Conservation (phyloP, 1,140 invertebrate genomes). For the Helicoverpa zea region DNA sequence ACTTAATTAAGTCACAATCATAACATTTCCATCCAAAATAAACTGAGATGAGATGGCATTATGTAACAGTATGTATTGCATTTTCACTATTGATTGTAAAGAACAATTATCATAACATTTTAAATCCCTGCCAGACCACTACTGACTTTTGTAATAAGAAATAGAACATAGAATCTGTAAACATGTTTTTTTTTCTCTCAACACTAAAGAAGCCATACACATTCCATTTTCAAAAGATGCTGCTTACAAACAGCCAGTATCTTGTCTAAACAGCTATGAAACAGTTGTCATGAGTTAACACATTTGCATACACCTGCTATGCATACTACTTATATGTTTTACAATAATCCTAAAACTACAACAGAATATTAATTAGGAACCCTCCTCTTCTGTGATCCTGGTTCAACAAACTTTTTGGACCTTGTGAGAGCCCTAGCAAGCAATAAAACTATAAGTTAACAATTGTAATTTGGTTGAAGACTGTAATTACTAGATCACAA, state of each 20-base stretch:
- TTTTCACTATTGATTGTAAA: no score
- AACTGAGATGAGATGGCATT: no score
- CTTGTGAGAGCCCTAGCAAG: neutral
- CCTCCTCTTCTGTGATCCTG: conserved; percentile 1
- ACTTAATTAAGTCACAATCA: no score
- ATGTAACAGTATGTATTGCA: no score
- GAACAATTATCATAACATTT: no score
- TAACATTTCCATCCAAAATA: no score
- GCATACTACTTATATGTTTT: conserved; percentile 23
- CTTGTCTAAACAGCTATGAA: conserved; percentile 8
- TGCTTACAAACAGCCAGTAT: conserved; percentile 4
- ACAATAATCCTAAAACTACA: conserved; percentile 33
- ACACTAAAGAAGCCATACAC: neutral
- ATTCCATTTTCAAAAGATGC: neutral
- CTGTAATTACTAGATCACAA: conserved; percentile 24
- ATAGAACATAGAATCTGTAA: neutral
- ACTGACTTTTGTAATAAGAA: neutral
- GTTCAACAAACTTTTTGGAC: neutral
- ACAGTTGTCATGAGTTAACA: conserved; percentile 23
- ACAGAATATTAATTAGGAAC: conserved; percentile 30
- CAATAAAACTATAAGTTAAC: neutral
- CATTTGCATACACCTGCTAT: conserved; percentile 31
- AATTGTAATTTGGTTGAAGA: conserved; percentile 2
- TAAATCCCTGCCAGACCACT: no score
- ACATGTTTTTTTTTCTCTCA: neutral